Evolutionary conservation across 2,888 invertebrate genomes (phyloP), one percentile per base, ranked within the genome.

Genomic region (Aphodius sticticus): DNA sequence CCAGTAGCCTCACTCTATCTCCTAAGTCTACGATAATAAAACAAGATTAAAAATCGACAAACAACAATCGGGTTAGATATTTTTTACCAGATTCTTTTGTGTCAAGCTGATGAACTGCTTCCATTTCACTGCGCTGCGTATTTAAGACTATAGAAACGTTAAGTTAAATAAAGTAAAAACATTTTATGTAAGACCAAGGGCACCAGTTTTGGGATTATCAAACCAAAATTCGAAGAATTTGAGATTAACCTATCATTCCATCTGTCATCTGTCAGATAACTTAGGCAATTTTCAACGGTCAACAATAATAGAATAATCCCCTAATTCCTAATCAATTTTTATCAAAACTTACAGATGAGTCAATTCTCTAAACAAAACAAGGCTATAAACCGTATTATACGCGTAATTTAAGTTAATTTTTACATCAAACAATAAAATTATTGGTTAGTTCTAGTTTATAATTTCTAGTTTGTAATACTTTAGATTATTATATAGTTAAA

Each of bases 1-100:
- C 91, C 76, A 88, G 82, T 82, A 86, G 81, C 76, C 84, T 79
- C 78, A 88, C 85, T 84, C 83, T 84, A 80, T 69, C 80, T 82
- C 83, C 82, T 53, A 83, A 79, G 79, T 83, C 86, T 86, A 36
- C n/a, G 37, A 74, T 7, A 7, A 74, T 9, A n/a, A 70, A 7
- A 70, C 26, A 70, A 70, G 14, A 7, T 26, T 16, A 16, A 12
- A 70, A 14, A 2, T 15, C 1, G 1, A 70, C 53, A 53, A 53
- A 53, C 53, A 53, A 53, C 53, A 53, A 1, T 53, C 7, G 26
- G 26, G 9, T 9, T 53, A 53, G 53, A 53, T 53, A 53, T 53
- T 53, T 53, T 53, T 53, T 53, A 53, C 53, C 53, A 53, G 12
- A 70, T 70, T 26, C 70, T 70, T 35, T 74, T n/a, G 74, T 36